Percentiles rank a stretch among this genome's conserved stretches.
phyloP scores from a whole-genome alignment of 1,140 invertebrate species.

The Matsumurasca onukii region DNA sequence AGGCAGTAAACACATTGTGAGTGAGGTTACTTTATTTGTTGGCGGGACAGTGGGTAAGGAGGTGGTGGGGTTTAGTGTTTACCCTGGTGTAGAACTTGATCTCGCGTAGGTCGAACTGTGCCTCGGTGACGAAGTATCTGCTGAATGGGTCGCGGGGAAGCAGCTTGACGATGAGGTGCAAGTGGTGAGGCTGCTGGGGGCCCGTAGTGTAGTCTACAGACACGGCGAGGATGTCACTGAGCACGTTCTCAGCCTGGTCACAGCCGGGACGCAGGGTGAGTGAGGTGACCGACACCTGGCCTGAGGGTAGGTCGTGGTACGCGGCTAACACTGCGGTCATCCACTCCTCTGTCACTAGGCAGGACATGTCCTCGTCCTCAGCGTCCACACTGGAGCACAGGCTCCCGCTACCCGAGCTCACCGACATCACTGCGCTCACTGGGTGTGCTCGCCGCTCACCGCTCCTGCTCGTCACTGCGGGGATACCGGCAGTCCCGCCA shows the following conservation, averaged over 20 bases:
- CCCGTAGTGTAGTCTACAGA: conserved; percentile 52
- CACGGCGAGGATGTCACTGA: conserved; percentile 63
- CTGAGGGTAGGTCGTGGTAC: conserved; percentile 52
- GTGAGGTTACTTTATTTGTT: too few relatives aligned
- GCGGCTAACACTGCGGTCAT: conserved; percentile 57
- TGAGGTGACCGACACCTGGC: conserved; percentile 45
- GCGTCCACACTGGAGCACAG: conserved; percentile 8
- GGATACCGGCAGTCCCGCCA: too few relatives aligned
- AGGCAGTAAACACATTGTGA: too few relatives aligned
- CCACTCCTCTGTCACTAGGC: conserved; percentile 61
- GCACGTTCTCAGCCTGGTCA: conserved; percentile 57
- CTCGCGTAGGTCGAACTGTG: conserved; percentile 77
- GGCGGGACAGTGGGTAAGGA: too few relatives aligned
- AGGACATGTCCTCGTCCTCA: conserved; percentile 44
- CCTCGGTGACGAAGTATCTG: conserved; percentile 73
- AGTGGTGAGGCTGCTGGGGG: conserved; percentile 39
- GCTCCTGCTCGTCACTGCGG: too few relatives aligned
- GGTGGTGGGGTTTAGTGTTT: too few relatives aligned
- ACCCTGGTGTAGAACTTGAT: conserved; percentile 82
- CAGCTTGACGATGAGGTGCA: conserved; percentile 71
- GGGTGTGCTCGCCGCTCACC: too few relatives aligned
- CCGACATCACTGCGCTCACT: conserved; percentile 47
- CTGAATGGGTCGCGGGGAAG: conserved; percentile 73
- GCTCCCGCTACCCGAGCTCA: conserved; percentile 11
- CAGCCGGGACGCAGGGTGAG: conserved; percentile 50